Evolutionary conservation across 2,888 invertebrate species (phyloP).

Genomic region (Orthosia gothica): DNA sequence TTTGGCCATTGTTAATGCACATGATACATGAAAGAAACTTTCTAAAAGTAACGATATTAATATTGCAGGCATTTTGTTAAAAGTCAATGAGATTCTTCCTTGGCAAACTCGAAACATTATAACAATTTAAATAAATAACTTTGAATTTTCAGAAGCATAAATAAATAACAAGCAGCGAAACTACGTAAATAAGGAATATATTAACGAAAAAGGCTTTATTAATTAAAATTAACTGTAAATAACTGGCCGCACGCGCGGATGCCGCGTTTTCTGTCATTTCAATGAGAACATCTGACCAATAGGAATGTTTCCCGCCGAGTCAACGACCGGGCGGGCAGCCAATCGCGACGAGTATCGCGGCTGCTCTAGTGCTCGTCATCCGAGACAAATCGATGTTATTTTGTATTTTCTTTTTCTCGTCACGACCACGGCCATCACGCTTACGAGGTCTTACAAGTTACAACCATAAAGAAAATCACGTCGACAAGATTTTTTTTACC

Average conservation of each 20-base stretch:
- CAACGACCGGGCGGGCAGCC: slow-evolving; percentile 83
- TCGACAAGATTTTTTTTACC: slow-evolving; percentile 38
- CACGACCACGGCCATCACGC: slow-evolving; percentile 77
- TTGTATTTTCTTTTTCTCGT: slow-evolving; percentile 75
- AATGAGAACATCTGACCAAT: slow-evolving; percentile 62
- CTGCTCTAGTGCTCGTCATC: slow-evolving; percentile 81
- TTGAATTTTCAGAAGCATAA: neutral
- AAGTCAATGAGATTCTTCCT: neutral
- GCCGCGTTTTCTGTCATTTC: slow-evolving; percentile 56
- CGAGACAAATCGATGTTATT: slow-evolving; percentile 85
- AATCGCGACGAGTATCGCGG: slow-evolving; percentile 78
- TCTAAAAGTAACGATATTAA: neutral
- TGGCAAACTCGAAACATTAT: neutral
- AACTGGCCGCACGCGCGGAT: slow-evolving; percentile 33
- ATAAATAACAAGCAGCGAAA: neutral
- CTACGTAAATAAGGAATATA: slow-evolving; percentile 18
- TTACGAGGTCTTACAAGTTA: slow-evolving; percentile 60
- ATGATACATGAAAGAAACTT: slow-evolving; percentile 14
- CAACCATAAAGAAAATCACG: slow-evolving; percentile 43
- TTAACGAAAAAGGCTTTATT: slow-evolving; percentile 32
- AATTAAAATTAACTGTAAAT: slow-evolving; percentile 59
- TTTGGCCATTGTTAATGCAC: slow-evolving; percentile 9
- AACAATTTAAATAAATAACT: neutral
- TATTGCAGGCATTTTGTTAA: neutral
- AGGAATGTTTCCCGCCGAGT: slow-evolving; percentile 75